Base-by-base conservation (phyloP, 2,888 invertebrate species). In the Xanthostigma xanthostigma region DNA sequence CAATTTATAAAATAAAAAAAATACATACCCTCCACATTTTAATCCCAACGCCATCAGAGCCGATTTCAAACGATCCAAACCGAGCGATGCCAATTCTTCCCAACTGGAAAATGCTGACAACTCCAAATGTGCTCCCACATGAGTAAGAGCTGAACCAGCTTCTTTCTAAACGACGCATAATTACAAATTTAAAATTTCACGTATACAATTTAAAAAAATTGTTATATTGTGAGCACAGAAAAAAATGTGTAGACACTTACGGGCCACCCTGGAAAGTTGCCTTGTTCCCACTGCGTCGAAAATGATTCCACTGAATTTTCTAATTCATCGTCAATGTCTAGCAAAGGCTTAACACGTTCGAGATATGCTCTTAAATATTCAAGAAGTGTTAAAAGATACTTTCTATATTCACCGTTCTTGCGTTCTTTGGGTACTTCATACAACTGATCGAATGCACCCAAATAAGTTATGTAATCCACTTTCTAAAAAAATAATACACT, bases 41-140 rank as follows among this genome's bases (percentile, higher is more conserved):
- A 99, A 72, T 0, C 94, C 93, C 13, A 98, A 71, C 5, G 97
- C 97, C 83, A 96, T 88, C 11, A 97, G 70, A 1, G 96, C 97
- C 0, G 95, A 95, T 66, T 99, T 99, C 37, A 99, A 74, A 62
- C 98, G 81, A 72, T 98, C 98, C 56, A 98, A 69, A 14, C 98
- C 98, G 3, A 99, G 73, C 0, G 96, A 95, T 0, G 97, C 96
- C 53, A 99, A 68, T 68, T 99, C 98, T 69, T 93, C 91, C 82
- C 91, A 89, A 14, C 94, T 94, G 0, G 93, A 93, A 66, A 97
- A 99, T 0, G 95, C 94, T 1, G 95, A 94, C n/a, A 99, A 71
- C 67, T 99, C 98, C 54, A 99, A 76, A 72, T 95, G 94, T 4
- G 97, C 97, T 14, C 96, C 96, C 6, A 92, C 82, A 63, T 95